Evolutionary conservation across 2,888 invertebrate species (phyloP).

Genomic region (Leptogaster cylindrica): DNA sequence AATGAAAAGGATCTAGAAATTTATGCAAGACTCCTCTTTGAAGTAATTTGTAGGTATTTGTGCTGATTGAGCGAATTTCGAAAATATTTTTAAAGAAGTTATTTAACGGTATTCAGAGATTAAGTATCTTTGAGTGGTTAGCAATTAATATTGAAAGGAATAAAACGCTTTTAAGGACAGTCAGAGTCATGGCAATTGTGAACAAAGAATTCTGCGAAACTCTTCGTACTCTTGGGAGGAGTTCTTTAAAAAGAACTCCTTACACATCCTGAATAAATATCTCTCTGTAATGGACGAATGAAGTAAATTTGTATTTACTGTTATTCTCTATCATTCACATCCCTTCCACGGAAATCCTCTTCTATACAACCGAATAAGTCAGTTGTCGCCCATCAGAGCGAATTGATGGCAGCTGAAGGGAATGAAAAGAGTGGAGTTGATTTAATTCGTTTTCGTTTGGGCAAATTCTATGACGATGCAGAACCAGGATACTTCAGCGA

Average conservation of each 20-base stretch:
- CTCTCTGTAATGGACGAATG: conserved; percentile 17
- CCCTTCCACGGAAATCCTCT: neutral
- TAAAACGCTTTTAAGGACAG: neutral
- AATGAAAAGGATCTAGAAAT: neutral
- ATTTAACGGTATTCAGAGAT: neutral
- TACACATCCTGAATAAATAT: conserved; percentile 19
- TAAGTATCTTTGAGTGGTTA: neutral
- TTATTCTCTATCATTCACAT: neutral
- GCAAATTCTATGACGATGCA: neutral
- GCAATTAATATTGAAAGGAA: conserved; percentile 6
- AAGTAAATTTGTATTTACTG: conserved; percentile 19
- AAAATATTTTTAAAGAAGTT: neutral
- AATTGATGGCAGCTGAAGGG: conserved; percentile 33
- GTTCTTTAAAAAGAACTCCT: neutral
- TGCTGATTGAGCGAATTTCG: conserved; percentile 24
- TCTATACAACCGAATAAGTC: conserved; percentile 2
- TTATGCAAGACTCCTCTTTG: neutral
- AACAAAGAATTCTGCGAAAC: conserved; percentile 8
- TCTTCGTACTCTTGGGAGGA: neutral
- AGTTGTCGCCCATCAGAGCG: conserved; percentile 6
- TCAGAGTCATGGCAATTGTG: neutral
- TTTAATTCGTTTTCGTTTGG: conserved; percentile 33
- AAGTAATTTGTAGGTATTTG: conserved; percentile 3
- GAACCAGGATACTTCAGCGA: conserved; percentile 1
- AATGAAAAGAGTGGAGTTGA: conserved; percentile 32